A percentile compares a stretch with the other conserved stretches of the same genome.
Evolutionary conservation across 2,888 invertebrate species (phyloP).

Genomic region (Himalopsyche anomala): DNA sequence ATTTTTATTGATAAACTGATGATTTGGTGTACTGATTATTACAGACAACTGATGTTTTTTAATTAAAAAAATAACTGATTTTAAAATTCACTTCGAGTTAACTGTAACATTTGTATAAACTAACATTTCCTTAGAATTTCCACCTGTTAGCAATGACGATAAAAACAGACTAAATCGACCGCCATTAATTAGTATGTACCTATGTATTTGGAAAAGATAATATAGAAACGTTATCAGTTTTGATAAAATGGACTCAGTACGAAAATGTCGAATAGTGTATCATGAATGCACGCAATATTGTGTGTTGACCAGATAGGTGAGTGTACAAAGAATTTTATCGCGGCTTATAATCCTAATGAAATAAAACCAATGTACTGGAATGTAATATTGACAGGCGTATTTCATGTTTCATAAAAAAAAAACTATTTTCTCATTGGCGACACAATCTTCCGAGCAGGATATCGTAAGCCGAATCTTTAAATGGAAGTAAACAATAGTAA

Average conservation of each 20-base stretch:
- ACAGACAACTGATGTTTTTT: too few relatives aligned
- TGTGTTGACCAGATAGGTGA: not conserved
- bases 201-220: conserved; percentile 16
- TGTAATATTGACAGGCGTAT: too few relatives aligned
- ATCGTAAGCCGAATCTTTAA: too few relatives aligned
- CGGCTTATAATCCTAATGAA: not conserved
- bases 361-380: too few relatives aligned
- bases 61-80: too few relatives aligned
- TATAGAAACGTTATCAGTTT: conserved; percentile 36
- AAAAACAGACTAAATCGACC: conserved; percentile 9
- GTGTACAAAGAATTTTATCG: conserved; percentile 7
- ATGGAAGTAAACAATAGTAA: too few relatives aligned
- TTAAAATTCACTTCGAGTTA: not conserved
- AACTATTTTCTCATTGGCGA: too few relatives aligned
- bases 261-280: conserved; percentile 4
- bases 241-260: conserved; percentile 1
- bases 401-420: too few relatives aligned
- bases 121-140: not conserved
- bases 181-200: not conserved
- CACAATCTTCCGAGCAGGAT: too few relatives aligned
- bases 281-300: not conserved
- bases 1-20: too few relatives aligned
- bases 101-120: not conserved
- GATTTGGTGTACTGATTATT: too few relatives aligned
- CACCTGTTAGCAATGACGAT: not conserved